Base-by-base conservation (phyloP, 1,140 invertebrate species). In the Laupala kohalensis region DNA sequence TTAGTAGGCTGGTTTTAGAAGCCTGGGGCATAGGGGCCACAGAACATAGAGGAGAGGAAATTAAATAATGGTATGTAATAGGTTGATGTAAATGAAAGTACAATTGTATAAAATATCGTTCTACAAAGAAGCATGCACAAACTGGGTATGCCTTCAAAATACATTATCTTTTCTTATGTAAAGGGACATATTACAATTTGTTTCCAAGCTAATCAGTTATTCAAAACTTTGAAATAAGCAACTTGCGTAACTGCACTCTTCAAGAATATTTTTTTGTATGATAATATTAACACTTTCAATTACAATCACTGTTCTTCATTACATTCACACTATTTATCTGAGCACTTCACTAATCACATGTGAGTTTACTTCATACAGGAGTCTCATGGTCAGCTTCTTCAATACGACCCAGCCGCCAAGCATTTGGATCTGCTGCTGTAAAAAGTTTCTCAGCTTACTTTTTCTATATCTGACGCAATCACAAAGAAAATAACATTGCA, bases 341-440 rank as follows among this genome's bases (percentile, higher is more conserved):
- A 68, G 3, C 67, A 68, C 28, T 53, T 68, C 67, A 68, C 28
- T 68, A 27, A 29, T 68, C 67, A 26, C 25, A 12, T 15, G 13
- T 19, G 13, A 65, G 25, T 65, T 70, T 23, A n/a, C 15, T 81
- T 91, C 86, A 92, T 77, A 92, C 90, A 74, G 89, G 88, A 77
- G 90, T 92, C 80, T 92, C 90, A 77, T 91, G 89, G 78, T 92
- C 90, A 77, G 87, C 86, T 83, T 92, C 90, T 82, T 91, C 89
- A 80, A 92, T 92, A 78, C 89, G 85, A 76, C 90, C 90, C 74
- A 92, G 85, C 75, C 90, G 84, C 90, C 90, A 92, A 74, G 89
- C 89, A 81, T 91, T 90, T 73, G 88, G 88, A 83, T 92, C 89
- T 71, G 86, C 87, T 75, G 87, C 88, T 87, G 83, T 69, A 80